phyloP scores from a whole-genome alignment of 1,140 invertebrate species.

The Wasmannia auropunctata region DNA sequence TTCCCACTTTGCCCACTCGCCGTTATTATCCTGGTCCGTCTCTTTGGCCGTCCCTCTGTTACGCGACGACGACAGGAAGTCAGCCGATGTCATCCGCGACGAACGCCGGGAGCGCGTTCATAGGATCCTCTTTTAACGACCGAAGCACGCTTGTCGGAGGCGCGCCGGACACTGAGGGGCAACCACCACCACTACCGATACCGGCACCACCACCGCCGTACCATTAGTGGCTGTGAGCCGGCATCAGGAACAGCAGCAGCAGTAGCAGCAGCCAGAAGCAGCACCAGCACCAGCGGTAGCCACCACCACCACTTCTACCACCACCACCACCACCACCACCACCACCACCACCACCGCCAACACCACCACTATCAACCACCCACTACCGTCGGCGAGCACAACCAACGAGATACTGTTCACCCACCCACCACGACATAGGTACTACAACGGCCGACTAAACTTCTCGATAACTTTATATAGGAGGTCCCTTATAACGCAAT shows the following conservation, averaged over 20 bases:
- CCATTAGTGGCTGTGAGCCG: constrained; percentile 31
- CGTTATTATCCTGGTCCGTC: constrained; percentile 1
- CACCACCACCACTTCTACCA: constrained; percentile 47
- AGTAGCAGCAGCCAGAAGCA: constrained; percentile 54
- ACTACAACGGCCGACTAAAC: constrained; percentile 78
- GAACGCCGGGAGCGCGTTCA: constrained; percentile 61
- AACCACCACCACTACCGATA: constrained; percentile 78
- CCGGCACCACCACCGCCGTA: constrained; percentile 61
- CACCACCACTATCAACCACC: constrained; percentile 8
- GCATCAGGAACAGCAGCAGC: constrained; percentile 58
- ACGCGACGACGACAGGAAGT: constrained; percentile 28
- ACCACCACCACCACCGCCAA: constrained; percentile 12
- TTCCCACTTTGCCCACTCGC: constrained; percentile 18
- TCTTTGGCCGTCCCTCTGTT: constrained; percentile 12
- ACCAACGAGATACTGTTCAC: constrained; percentile 77
- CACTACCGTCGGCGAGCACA: constrained; percentile 67
- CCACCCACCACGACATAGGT: constrained; percentile 80
- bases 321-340: constrained; percentile 31
- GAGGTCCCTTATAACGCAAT: constrained; percentile 67
- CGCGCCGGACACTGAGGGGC: constrained; percentile 85
- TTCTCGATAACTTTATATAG: constrained; percentile 76
- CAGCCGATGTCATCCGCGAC: constrained; percentile 66
- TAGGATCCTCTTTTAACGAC: constrained; percentile 67
- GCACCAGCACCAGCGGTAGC: constrained; percentile 65
- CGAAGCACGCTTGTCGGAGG: constrained; percentile 85